phyloP scores from a whole-genome alignment of 2,113 vertebrate species.

The Anthoscopus minutus region DNA sequence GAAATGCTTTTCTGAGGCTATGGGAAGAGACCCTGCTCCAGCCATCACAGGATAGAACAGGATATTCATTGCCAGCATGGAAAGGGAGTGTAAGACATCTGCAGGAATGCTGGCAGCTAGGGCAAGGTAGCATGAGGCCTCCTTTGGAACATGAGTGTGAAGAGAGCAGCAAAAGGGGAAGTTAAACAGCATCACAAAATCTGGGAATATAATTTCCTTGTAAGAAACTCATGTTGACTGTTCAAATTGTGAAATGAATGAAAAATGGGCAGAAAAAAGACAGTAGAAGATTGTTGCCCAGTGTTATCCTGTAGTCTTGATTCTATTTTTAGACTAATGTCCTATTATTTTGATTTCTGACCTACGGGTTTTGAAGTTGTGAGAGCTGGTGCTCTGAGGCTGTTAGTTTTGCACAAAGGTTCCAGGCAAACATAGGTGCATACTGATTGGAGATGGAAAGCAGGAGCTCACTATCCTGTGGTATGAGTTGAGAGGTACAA shows the following conservation, averaged over 20 bases:
- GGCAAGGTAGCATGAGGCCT: background rate
- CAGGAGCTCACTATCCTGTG: background rate
- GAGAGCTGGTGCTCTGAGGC: background rate
- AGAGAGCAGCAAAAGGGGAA: background rate
- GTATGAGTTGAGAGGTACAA: background rate
- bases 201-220: background rate
- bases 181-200: background rate
- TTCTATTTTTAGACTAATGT: background rate
- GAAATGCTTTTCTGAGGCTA: background rate
- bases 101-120: background rate
- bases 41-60: background rate
- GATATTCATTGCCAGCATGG: background rate
- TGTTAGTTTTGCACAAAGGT: background rate
- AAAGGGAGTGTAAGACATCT: background rate
- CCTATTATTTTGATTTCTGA: background rate
- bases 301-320: background rate
- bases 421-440: background rate
- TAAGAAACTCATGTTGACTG: accelerated
- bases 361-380: background rate
- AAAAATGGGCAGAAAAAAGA: background rate
- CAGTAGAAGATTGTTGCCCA: background rate
- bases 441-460: accelerated
- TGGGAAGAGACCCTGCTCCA: background rate
- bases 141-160: background rate
- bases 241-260: background rate